Percentiles rank a stretch among this genome's conserved stretches.
phyloP scores from a whole-genome alignment of 2,113 vertebrate species.

The Rutilus rutilus region DNA sequence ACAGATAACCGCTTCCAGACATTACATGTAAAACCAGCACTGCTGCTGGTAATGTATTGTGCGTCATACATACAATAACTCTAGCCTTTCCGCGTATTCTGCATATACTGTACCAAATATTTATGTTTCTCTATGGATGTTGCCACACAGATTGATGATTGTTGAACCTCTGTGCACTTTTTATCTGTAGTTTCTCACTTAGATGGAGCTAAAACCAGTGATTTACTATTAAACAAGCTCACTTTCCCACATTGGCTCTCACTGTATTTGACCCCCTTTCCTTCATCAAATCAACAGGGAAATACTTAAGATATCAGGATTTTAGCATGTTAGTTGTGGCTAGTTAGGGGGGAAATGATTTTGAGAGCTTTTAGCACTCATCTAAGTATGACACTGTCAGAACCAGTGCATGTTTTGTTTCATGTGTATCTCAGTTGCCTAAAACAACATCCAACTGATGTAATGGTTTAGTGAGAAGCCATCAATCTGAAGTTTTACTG shows the following conservation, averaged over 20 bases:
- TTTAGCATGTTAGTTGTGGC: neutral
- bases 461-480: neutral
- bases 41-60: neutral
- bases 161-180: neutral
- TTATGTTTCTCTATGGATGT: neutral
- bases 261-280: neutral
- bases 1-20: neutral
- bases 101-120: neutral
- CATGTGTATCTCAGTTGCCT: neutral
- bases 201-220: neutral
- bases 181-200: conserved; percentile 17
- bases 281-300: neutral
- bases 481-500: conserved; percentile 2
- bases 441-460: neutral
- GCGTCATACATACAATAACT: neutral
- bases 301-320: neutral
- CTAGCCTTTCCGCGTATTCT: neutral
- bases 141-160: neutral
- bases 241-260: neutral
- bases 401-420: neutral
- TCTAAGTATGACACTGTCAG: neutral
- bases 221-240: conserved; percentile 3
- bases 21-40: neutral
- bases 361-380: neutral
- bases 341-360: neutral